Base-by-base conservation (phyloP, 2,797 vertebrate genomes). In the Huso huso region DNA sequence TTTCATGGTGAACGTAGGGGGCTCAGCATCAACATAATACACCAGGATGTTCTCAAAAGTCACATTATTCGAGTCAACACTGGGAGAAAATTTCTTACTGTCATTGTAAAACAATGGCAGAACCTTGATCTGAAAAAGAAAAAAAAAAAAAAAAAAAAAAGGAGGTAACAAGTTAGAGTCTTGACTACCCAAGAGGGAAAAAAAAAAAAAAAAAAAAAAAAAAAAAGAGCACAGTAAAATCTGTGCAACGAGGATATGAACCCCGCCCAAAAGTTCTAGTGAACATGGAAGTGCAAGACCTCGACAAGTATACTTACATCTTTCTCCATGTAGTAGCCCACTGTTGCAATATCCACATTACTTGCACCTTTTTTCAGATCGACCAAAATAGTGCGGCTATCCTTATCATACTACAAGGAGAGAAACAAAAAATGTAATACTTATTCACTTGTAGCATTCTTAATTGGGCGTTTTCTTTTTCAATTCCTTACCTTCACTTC, bases 281-380 rank as follows among this genome's bases (percentile, higher is more conserved):
- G 12, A 58, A 18, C 1, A 18, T 1, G 1, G 18, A 18, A 18
- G 18, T 18, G 18, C 18, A 18, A 18, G 18, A 18, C 18, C 18
- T 18, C 18, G 18, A 18, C 18, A 18, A 11, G 12, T 7, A n/a
- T 52, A 87, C 95, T 69, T 86, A 98, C 97, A 72, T 98, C 97
- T 76, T 97, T 98, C 82, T 98, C 95, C 77, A 98, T 85, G 85
- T 99, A 98, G 80, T 98, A 98, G 15, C 90, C 91, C 79, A 92
- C 84, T 11, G 81, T 78, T 65, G 89, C 69, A 78, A 99, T 89
- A 78, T 97, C 91, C 18, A 48, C 58, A 0, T 69, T 0, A 1
- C 51, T 70, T 0, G 0, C 69, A 0, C 0, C 0, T 66, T 92
- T 90, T 68, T 77, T 48, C 48, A 92, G 65, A 7, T 92, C 89